Evolutionary conservation across 2,113 vertebrate genomes (phyloP).

Genomic region (Antechinus stuartii): DNA sequence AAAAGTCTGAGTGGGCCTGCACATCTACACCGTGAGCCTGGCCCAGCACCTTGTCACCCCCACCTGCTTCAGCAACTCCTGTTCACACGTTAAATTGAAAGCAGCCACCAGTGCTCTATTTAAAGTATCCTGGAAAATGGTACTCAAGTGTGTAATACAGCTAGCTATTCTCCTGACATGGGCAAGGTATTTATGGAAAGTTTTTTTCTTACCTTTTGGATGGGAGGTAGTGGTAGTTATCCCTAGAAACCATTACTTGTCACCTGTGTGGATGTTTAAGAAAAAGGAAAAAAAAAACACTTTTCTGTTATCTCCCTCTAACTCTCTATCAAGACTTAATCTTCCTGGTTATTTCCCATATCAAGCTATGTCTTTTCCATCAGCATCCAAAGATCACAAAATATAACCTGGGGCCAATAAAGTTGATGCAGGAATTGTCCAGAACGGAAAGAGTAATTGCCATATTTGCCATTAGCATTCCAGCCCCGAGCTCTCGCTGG

Average conservation of each 20-base stretch:
- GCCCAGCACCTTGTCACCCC: conserved; percentile 46
- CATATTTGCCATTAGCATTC: conserved; percentile 66
- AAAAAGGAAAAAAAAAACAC: conserved; percentile 41
- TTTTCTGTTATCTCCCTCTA: conserved; percentile 31
- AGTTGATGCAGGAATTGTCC: conserved; percentile 68
- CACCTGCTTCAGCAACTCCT: conserved; percentile 52
- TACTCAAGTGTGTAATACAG: conserved; percentile 61
- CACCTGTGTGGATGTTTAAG: conserved; percentile 61
- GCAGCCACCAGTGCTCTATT: conserved; percentile 76
- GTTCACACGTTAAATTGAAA: conserved; percentile 74
- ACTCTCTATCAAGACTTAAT: conserved; percentile 52
- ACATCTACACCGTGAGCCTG: conserved; percentile 20
- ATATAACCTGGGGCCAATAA: conserved; percentile 65
- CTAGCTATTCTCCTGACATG: conserved; percentile 76
- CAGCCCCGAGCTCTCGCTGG: conserved; percentile 55
- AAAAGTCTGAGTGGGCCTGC: conserved; percentile 46
- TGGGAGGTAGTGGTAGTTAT: conserved; percentile 47
- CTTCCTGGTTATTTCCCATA: conserved; percentile 66
- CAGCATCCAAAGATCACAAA: conserved; percentile 68
- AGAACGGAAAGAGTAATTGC: conserved; percentile 78
- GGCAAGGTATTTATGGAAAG: conserved; percentile 67
- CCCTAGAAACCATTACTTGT: conserved; percentile 28
- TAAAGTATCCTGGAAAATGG: conserved; percentile 68
- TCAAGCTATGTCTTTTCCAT: conserved; percentile 72
- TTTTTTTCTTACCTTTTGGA: conserved; percentile 44